Evolutionary conservation across 2,888 invertebrate genomes (phyloP), one percentile per base, ranked within the genome.

Genomic region (Ormyrus nitidulus): DNA sequence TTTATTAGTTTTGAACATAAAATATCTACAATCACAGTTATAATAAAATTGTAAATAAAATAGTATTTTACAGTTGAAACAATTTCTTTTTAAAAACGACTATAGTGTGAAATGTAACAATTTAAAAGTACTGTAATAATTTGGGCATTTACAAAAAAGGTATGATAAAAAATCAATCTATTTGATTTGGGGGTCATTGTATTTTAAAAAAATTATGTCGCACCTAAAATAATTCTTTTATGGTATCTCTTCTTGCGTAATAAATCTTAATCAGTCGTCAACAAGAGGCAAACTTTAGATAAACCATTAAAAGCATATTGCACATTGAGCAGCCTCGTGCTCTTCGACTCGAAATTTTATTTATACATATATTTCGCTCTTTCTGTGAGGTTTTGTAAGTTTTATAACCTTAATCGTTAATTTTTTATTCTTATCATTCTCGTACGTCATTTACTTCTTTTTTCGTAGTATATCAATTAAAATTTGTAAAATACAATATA

Each of bases 401-500:
- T 72, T 82, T 84, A 83, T 86, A 84, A 85, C 79, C 85, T 86
- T 87, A 85, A 84, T 85, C 84, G 82, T 83, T 85, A 83, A 83
- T 84, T 83, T 68, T 75, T 82, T 80, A 86, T 84, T 85, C 9
- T 80, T 61, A 80, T 74, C 74, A 79, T 79, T 53, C 34, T 73
- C 68, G 44, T 78, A 81, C 69, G 54, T 79, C 73, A 64, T 77
- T 79, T 78, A 81, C 75, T 46, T 71, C 34, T 71, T 78, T 74
- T 48, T 65, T 82, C 72, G 54, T 82, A 75, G 65, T 72, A 82
- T 88, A 88, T 88, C 86, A 88, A 89, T 88, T 89, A 89, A 90
- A 90, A 89, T 90, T 88, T 90, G 88, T 89, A 90, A 90, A 90
- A 90, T 90, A 90, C 90, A 90, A 90, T 90, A 87, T 88, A 87